phyloP scores from a whole-genome alignment of 2,797 vertebrate genomes.

The Darevskia mixta region DNA sequence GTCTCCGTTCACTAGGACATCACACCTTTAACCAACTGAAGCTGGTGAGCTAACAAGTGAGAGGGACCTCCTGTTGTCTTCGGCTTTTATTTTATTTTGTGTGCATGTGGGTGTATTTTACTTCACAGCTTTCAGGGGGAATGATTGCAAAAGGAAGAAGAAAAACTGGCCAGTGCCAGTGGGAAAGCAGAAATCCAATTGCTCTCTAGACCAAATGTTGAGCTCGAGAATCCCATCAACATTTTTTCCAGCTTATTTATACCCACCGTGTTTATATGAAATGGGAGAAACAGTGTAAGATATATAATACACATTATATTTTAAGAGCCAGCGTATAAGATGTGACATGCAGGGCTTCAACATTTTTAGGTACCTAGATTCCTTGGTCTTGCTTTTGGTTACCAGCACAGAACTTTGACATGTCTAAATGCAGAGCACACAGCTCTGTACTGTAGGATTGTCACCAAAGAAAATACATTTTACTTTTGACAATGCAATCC shows the following conservation, averaged over 20 bases:
- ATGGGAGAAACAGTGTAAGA: neutral
- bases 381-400: neutral
- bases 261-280: constrained; percentile 25
- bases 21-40: constrained; percentile 65
- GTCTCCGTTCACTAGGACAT: constrained; percentile 70
- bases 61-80: constrained; percentile 74
- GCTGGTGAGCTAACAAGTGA: constrained; percentile 70
- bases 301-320: neutral
- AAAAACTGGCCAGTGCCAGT: constrained; percentile 54
- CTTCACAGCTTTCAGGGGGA: constrained; percentile 76
- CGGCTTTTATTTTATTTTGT: constrained; percentile 59
- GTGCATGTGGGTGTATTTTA: constrained; percentile 39
- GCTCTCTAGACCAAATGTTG: constrained; percentile 31
- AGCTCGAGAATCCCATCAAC: constrained; percentile 44
- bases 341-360: neutral
- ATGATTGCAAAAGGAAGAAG: constrained; percentile 61
- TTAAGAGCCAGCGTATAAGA: neutral
- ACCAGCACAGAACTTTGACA: neutral
- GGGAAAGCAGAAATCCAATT: constrained; percentile 61
- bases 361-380: neutral
- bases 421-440: neutral
- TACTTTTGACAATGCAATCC: neutral
- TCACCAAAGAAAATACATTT: neutral
- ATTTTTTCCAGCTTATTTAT: constrained; percentile 29
- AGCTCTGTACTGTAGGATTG: neutral